phyloP scores from a whole-genome alignment of 2,113 vertebrate genomes.

The Tachycineta bicolor region DNA sequence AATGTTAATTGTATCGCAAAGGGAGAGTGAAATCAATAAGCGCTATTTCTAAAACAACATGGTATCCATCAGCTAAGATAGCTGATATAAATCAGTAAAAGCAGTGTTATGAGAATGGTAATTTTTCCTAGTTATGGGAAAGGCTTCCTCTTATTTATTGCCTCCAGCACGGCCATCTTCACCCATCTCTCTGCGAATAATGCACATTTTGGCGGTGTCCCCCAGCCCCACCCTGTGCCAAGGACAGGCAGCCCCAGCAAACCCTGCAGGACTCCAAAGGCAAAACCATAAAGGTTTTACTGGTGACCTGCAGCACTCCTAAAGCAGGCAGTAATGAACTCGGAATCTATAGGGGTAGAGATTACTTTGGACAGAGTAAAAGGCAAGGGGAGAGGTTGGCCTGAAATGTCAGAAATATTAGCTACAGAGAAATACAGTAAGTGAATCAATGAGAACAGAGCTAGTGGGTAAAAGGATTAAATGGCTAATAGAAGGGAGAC shows the following conservation, averaged over 20 bases:
- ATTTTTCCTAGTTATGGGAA: not conserved
- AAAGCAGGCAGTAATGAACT: slow-evolving; percentile 58
- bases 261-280: not conserved
- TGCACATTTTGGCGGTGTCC: not conserved
- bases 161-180: not conserved
- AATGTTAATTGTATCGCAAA: slow-evolving; percentile 41
- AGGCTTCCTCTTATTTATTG: not conserved
- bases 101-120: not conserved
- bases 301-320: not conserved
- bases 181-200: not conserved
- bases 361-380: slow-evolving; percentile 58
- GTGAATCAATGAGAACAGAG: slow-evolving; percentile 73
- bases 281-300: slow-evolving; percentile 22
- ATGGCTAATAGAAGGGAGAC: slow-evolving; percentile 78
- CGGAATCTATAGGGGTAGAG: slow-evolving; percentile 29
- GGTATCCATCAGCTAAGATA: not conserved
- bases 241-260: not conserved
- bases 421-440: slow-evolving; percentile 65
- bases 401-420: slow-evolving; percentile 76
- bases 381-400: slow-evolving; percentile 59
- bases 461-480: slow-evolving; percentile 79
- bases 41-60: not conserved
- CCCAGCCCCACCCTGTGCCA: not conserved
- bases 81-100: not conserved
- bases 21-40: slow-evolving; percentile 31